Evolutionary conservation across 1,140 invertebrate species (phyloP).

Genomic region (Atta cephalotes): DNA sequence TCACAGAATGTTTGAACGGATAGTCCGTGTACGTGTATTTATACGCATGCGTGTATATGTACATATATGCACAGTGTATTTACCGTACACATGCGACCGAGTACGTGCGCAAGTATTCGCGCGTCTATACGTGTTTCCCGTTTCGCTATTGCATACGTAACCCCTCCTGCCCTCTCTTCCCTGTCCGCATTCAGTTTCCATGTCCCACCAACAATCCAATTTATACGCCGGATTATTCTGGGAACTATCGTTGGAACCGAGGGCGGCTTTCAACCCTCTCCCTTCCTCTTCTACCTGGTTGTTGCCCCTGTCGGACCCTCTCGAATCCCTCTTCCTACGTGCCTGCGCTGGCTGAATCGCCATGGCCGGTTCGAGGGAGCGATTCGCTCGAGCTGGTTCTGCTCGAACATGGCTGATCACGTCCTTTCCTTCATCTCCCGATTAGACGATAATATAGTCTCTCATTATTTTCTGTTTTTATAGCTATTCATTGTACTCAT

Average conservation of each 20-base stretch:
- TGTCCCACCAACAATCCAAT: slow-evolving; percentile 82
- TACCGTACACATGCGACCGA: slow-evolving; percentile 33
- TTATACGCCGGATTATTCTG: slow-evolving; percentile 84
- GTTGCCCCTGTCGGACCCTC: slow-evolving; percentile 30
- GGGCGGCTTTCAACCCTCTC: slow-evolving; percentile 60
- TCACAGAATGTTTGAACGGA: slow-evolving; percentile 41
- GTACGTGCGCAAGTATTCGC: slow-evolving; percentile 40
- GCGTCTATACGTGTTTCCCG: slow-evolving; percentile 38
- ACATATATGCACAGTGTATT: slow-evolving; percentile 38
- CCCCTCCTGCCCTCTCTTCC: slow-evolving; percentile 56
- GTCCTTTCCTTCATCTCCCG: background rate
- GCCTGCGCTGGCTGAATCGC: slow-evolving; percentile 64
- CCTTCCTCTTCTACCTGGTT: slow-evolving; percentile 40
- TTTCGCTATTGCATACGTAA: slow-evolving; percentile 70
- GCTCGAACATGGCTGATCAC: slow-evolving; percentile 67
- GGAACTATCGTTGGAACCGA: slow-evolving; percentile 66
- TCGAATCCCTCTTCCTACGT: slow-evolving; percentile 61
- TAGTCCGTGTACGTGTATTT: slow-evolving; percentile 25
- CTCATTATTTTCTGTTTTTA: background rate
- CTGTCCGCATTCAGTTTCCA: slow-evolving; percentile 69
- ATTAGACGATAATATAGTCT: slow-evolving; percentile 10
- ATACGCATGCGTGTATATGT: background rate
- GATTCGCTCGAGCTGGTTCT: slow-evolving; percentile 57
- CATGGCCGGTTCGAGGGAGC: slow-evolving; percentile 49
- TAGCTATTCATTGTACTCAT: background rate